These are phyloP conservation scores for Puntigrus tetrazona DNA, from an alignment of 2,113 vertebrate species.

Conservation along the genomic window DNA sequence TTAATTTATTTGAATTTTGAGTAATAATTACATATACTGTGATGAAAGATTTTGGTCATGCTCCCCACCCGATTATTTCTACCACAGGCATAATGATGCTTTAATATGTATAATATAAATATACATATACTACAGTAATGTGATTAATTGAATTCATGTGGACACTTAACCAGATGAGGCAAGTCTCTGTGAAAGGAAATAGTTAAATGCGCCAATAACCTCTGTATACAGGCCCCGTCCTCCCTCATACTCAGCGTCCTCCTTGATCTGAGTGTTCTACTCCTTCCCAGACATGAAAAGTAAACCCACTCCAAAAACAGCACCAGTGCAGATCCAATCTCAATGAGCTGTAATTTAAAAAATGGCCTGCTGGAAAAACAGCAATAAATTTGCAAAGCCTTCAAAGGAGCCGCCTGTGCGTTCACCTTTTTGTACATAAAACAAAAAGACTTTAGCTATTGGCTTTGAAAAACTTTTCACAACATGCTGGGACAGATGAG, in stretches of 20 bases:
- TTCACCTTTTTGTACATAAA: slow-evolving; percentile 62
- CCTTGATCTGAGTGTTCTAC: slow-evolving; percentile 40
- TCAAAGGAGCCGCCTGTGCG: slow-evolving; percentile 64
- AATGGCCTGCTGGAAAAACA: slow-evolving; percentile 67
- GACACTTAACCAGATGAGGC: neutral
- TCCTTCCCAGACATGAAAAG: slow-evolving; percentile 64
- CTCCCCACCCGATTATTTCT: neutral
- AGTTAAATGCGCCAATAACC: slow-evolving; percentile 25
- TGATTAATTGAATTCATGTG: neutral
- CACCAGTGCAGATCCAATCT: slow-evolving; percentile 65
- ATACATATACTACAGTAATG: neutral
- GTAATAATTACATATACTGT: neutral
- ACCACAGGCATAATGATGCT: neutral
- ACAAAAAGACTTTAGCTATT: slow-evolving; percentile 64
- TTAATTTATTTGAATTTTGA: neutral
- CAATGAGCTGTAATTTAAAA: slow-evolving; percentile 67
- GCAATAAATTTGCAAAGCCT: slow-evolving; percentile 70
- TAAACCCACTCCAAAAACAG: slow-evolving; percentile 68
- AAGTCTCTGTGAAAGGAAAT: slow-evolving; percentile 10
- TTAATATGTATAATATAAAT: neutral
- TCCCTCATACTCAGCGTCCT: slow-evolving; percentile 42
- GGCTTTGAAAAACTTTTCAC: slow-evolving; percentile 61
- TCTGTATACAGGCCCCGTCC: slow-evolving; percentile 38
- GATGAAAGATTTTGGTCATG: neutral
- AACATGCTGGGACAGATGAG: slow-evolving; percentile 48